Conservation (phyloP, 2,797 vertebrate species). For the Coracias cyanogaster region DNA sequence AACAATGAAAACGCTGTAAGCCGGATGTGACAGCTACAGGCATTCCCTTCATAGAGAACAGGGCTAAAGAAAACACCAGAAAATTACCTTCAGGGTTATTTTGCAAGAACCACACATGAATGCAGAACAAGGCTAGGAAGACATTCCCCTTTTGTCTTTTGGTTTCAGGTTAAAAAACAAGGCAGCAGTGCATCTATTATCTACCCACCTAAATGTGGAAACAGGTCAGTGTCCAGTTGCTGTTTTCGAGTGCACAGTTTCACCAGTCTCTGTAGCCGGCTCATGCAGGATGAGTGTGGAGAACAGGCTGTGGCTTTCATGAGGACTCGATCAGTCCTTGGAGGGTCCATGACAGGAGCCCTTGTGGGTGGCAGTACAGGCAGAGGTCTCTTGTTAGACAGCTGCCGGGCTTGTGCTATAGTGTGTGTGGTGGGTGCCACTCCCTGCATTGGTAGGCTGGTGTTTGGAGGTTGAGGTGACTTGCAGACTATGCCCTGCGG, state of each 20-base stretch:
- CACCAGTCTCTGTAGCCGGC: constrained; percentile 94
- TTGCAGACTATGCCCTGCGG: constrained; percentile 94
- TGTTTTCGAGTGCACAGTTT: constrained; percentile 94
- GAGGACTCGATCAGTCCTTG: constrained; percentile 85
- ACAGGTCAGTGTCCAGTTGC: constrained; percentile 92
- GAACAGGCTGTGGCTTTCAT: constrained; percentile 92
- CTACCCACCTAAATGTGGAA: constrained; percentile 93
- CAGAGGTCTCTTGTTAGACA: constrained; percentile 88
- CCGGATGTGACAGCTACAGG: not conserved
- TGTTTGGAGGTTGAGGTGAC: constrained; percentile 93
- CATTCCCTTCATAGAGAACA: not conserved
- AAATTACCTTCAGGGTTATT: not conserved
- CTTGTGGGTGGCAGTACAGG: constrained; percentile 81
- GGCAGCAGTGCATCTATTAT: not conserved
- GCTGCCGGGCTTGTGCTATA: constrained; percentile 88
- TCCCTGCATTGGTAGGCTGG: constrained; percentile 93
- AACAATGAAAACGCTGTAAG: not conserved
- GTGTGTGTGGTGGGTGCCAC: constrained; percentile 86
- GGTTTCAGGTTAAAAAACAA: not conserved
- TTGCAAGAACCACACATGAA: not conserved
- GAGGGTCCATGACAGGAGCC: constrained; percentile 78
- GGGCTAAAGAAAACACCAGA: not conserved
- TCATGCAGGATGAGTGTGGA: constrained; percentile 90
- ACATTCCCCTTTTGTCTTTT: not conserved
- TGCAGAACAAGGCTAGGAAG: not conserved